Percentiles rank a stretch among this genome's conserved stretches.
Conservation (phyloP, 2,113 vertebrate species). For the Lepidiolamprologus cunningtoni region DNA sequence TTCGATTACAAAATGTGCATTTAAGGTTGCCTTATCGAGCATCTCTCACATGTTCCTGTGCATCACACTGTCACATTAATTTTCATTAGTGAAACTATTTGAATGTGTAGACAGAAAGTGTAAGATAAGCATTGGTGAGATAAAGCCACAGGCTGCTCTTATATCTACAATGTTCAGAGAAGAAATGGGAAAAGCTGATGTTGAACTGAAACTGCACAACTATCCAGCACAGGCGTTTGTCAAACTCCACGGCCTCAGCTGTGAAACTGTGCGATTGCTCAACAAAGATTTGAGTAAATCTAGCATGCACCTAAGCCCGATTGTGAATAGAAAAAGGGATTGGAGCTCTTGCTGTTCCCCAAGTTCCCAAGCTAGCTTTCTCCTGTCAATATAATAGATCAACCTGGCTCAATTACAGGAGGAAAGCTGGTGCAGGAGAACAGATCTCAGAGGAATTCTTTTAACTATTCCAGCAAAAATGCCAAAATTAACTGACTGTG, state of each 20-base stretch:
- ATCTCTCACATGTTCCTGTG: neutral
- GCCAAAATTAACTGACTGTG: neutral
- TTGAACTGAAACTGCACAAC: fast-evolving
- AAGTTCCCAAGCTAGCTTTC: neutral
- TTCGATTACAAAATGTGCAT: neutral
- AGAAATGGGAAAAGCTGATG: neutral
- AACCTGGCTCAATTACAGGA: neutral
- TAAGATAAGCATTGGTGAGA: neutral
- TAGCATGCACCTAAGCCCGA: neutral
- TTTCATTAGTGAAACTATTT: neutral
- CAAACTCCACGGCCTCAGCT: neutral
- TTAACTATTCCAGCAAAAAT: neutral
- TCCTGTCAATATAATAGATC: neutral
- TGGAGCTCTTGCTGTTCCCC: neutral
- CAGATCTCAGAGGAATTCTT: neutral
- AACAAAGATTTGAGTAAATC: neutral
- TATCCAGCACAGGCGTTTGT: neutral
- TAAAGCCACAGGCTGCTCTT: neutral
- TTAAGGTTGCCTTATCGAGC: neutral
- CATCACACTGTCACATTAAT: neutral
- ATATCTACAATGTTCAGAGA: neutral
- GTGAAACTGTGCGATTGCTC: neutral
- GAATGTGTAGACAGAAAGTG: neutral
- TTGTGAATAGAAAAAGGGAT: neutral
- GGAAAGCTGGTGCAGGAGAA: neutral